Evolutionary conservation across 2,113 vertebrate genomes (phyloP), one percentile per base, ranked within the genome.

Genomic region (Natator depressus): DNA sequence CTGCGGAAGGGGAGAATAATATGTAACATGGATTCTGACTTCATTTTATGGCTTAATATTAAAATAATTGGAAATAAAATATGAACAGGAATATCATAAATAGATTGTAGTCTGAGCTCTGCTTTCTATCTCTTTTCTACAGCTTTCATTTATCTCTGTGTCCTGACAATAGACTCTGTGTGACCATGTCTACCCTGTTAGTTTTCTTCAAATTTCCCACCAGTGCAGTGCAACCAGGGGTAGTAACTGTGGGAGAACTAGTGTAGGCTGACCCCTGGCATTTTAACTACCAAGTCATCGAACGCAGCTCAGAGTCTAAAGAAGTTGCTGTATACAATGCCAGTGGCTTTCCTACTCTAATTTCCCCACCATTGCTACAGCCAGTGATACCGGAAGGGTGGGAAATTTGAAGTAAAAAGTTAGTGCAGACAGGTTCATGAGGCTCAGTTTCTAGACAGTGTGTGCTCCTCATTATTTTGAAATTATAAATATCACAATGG

Each of bases 61-160:
- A 95, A 97, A 97, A 96, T 95, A 97, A 91, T 90, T 95, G 59
- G 95, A 97, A 97, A 96, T 94, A 95, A 97, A 96, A 96, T 51
- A 91, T 91, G 89, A 96, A 94, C 84, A 94, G 35, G 27, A 95
- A 76, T 94, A 94, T 91, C 76, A 93, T 51, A 89, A 82, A 95
- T 20, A 57, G 89, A 91, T 92, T 85, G n/a, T 7, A 94, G 86
- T 84, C 69, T 93, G 76, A 96, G 95, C 59, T 94, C 93, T 76
- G 51, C 54, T 91, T 95, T 95, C 93, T 87, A 20, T 96, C 91
- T 84, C 46, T 93, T 96, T 93, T 82, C n/a, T 91, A 89, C 69
- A 87, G 57, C 47, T 91, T 89, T 42, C 82, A 90, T 95, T 91
- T 87, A 89, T 96, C 88, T 93, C 62, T 89, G 82, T 59, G 29